These are phyloP conservation scores for Bos javanicus DNA, from an alignment of 2,113 vertebrate species.

Conservation along the genomic window DNA sequence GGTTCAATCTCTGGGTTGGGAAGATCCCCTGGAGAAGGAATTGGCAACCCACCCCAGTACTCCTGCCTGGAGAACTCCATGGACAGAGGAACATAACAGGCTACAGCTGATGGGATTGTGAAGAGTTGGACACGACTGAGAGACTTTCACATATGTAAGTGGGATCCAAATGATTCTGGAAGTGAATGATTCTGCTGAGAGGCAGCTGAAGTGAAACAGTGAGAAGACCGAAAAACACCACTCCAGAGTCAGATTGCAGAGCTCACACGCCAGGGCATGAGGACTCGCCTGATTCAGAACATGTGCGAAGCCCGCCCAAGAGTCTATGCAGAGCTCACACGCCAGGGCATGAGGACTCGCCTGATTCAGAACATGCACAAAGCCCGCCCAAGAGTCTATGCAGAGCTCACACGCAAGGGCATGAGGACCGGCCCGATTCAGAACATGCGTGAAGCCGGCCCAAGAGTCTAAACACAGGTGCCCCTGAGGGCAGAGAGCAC, in stretches of 20 bases:
- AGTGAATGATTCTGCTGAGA: background rate
- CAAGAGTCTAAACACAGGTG: background rate
- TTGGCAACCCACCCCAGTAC: background rate
- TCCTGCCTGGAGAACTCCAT: background rate
- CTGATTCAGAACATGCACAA: background rate
- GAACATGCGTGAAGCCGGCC: accelerated
- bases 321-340: too few relatives aligned
- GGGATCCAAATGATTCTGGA: background rate
- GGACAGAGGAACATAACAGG: background rate
- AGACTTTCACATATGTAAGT: background rate
- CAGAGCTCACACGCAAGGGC: accelerated
- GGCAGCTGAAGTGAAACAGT: background rate
- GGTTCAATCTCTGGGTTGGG: background rate
- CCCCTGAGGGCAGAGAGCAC: background rate
- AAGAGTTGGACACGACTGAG: background rate
- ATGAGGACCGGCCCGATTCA: background rate
- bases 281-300: too few relatives aligned
- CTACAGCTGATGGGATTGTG: background rate
- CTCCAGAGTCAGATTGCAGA: too few relatives aligned
- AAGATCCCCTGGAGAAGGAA: background rate
- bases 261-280: accelerated
- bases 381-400: too few relatives aligned
- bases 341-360: accelerated
- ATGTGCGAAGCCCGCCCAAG: too few relatives aligned
- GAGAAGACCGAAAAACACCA: background rate